Conservation (phyloP, 2,113 vertebrate genomes). For the Anoplopoma fimbria region DNA sequence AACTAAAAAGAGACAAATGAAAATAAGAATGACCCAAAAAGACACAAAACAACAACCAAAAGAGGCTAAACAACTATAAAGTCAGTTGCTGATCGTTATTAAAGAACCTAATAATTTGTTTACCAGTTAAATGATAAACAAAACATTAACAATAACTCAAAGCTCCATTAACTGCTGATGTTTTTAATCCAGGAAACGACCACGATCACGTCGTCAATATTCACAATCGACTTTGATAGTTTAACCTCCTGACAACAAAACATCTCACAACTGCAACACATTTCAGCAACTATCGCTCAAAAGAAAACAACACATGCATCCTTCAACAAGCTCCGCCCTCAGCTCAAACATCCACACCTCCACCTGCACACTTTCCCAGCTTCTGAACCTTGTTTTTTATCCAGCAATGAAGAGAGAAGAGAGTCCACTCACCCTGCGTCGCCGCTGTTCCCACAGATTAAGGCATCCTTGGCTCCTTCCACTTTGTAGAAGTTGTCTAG, state of each 20-base stretch:
- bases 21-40: too few relatives aligned
- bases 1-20: too few relatives aligned
- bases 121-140: too few relatives aligned
- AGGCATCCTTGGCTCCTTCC: slow-evolving; percentile 91
- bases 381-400: not conserved
- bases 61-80: too few relatives aligned
- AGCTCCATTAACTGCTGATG: too few relatives aligned
- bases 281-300: not conserved
- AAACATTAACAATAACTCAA: too few relatives aligned
- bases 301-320: not conserved
- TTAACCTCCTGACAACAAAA: not conserved
- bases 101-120: too few relatives aligned
- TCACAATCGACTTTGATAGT: not conserved
- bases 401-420: not conserved
- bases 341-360: not conserved
- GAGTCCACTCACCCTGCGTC: slow-evolving; percentile 91
- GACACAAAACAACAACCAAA: too few relatives aligned
- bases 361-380: not conserved
- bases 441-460: slow-evolving; percentile 93
- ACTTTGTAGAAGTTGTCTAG: slow-evolving; percentile 92
- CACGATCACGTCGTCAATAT: not conserved
- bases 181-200: too few relatives aligned
- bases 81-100: too few relatives aligned
- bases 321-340: not conserved
- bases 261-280: not conserved